Base-by-base conservation (phyloP, 1,140 invertebrate species). In the Drosophila yakuba region DNA sequence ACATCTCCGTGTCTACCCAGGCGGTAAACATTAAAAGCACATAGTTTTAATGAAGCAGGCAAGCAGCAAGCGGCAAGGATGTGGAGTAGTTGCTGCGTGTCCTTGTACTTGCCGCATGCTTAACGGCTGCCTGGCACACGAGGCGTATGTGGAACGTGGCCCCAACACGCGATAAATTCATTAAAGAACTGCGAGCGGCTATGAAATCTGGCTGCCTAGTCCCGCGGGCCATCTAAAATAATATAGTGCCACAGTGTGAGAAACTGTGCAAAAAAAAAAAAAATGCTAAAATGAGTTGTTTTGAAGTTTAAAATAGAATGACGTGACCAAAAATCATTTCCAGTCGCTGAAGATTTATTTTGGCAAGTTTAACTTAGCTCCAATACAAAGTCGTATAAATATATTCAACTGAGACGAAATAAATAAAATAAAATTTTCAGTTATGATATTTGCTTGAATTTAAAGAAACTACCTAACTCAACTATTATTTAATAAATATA, bases 121-220 rank as follows among this genome's bases (percentile, higher is more conserved):
- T 78, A 63, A 77, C 58, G 63, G 60, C 67, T 43, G 72, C 56
- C 54, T 41, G 73, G 44, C 63, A 66, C 60, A 88, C 83, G 66
- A 61, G 83, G 83, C 79, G 76, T 88, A 88, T 86, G 83, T 86
- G 84, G 69, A 85, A 84, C 76, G 72, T 82, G 72, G 68, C 74
- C 80, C 80, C 84, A 78, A 78, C 84, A 89, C 84, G 84, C 84
- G 84, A 89, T 89, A 89, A 89, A 89, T 89, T 89, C 84, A 89
- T 89, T 89, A 89, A 89, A 89, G 80, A 89, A 78, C 56, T 58
- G 61, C 72, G 64, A 64, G 76, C 67, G 28, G 52, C 76, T 62
- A 63, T 32, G 52, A 78, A 88, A 89, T 89, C 84, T 89, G 84
- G 84, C 69, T 69, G 77, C 72, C 84, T 72, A 74, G 80, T 89